A percentile compares a stretch with the other conserved stretches of the same genome.
Evolutionary conservation across 2,797 vertebrate species (phyloP).

Genomic region (Craterocephalus amniculus): DNA sequence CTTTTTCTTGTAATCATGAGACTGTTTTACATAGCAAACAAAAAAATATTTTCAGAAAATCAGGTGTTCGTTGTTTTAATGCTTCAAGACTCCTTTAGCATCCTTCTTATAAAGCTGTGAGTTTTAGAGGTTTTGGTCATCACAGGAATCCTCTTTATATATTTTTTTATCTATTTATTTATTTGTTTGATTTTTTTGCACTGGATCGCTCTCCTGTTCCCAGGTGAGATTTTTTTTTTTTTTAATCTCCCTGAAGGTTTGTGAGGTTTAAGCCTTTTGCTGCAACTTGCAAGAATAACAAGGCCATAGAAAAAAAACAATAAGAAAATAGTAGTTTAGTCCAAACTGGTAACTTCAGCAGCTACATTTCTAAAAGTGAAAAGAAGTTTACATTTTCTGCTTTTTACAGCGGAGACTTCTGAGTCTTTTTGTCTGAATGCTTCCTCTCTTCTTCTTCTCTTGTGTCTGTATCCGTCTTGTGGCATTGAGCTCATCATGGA

Average conservation of each 20-base stretch:
- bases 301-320: constrained; percentile 70
- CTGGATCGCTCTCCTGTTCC: no score
- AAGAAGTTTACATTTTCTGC: constrained; percentile 82
- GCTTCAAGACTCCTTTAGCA: no score
- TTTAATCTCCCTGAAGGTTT: constrained; percentile 8
- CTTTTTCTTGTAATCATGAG: no score
- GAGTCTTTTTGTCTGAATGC: constrained; percentile 60
- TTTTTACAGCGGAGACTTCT: constrained; percentile 73
- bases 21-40: no score
- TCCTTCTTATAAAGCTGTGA: no score
- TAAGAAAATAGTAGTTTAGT: constrained; percentile 61
- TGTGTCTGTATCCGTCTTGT: constrained; percentile 62
- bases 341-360: constrained; percentile 68
- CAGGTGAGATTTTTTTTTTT: no score
- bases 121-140: no score
- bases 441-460: constrained; percentile 42
- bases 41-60: no score
- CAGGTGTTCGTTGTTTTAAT: no score
- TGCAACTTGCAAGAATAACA: constrained; percentile 61
- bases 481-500: constrained; percentile 53
- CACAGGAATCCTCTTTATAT: no score
- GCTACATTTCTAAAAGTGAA: constrained; percentile 74
- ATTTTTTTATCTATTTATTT: no score
- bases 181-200: no score
- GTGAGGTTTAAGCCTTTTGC: constrained; percentile 68